Conservation (phyloP, 1,140 invertebrate genomes). For the Argopecten irradians region DNA sequence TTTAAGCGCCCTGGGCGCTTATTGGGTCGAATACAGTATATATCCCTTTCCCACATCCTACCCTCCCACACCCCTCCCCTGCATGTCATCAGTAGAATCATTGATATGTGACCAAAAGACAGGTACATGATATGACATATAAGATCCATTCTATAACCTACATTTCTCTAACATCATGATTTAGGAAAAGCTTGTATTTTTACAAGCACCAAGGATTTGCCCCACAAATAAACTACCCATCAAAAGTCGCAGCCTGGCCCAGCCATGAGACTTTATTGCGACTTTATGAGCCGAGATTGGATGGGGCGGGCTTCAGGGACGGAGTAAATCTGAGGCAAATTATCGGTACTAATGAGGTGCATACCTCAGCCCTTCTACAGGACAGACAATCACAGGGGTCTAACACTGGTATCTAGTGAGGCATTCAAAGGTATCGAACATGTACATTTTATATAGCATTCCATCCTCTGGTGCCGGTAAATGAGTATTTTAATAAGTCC, state of each 20-base stretch:
- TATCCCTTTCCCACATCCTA: neutral
- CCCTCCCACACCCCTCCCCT: neutral
- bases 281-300: conserved; percentile 21
- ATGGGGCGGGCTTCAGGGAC: conserved; percentile 12
- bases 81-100: neutral
- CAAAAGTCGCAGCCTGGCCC: neutral
- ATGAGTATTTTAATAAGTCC: neutral
- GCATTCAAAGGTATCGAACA: neutral
- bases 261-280: neutral
- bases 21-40: no score
- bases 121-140: neutral
- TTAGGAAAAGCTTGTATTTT: neutral
- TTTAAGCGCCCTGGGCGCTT: no score
- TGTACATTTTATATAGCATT: neutral
- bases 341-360: neutral
- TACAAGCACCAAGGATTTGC: neutral
- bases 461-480: neutral
- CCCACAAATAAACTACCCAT: neutral
- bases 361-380: neutral
- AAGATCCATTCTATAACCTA: neutral
- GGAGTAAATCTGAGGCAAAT: conserved; percentile 9
- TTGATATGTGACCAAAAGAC: neutral
- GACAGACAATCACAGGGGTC: neutral
- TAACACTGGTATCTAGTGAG: neutral
- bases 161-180: conserved; percentile 12